These are phyloP conservation scores for Helobdella robusta DNA, from an alignment of 2,888 invertebrate species.

Conservation along the genomic window DNA sequence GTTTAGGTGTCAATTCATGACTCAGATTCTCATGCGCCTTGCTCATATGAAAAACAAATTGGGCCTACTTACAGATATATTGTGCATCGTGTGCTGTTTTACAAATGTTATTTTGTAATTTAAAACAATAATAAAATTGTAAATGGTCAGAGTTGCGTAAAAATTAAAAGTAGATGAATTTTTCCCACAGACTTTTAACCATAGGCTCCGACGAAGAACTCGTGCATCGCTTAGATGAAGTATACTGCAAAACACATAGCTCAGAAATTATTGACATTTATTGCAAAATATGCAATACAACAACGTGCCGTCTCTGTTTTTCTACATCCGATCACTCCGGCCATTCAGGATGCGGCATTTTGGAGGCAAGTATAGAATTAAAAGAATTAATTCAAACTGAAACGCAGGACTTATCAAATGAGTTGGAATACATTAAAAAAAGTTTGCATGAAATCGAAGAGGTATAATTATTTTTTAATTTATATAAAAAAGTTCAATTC, in stretches of 20 bases:
- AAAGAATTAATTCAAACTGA: neutral
- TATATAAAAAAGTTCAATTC: neutral
- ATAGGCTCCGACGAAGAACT: conserved; percentile 11
- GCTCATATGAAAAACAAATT: no score
- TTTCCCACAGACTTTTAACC: neutral
- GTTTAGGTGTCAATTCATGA: no score
- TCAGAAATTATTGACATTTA: conserved; percentile 13
- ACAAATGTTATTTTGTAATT: no score
- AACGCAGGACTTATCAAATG: conserved; percentile 9
- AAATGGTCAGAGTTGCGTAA: neutral
- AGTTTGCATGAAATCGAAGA: conserved; percentile 17
- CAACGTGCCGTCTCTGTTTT: conserved; percentile 15
- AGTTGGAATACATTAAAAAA: conserved; percentile 10
- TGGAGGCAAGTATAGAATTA: conserved; percentile 12
- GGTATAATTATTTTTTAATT: neutral
- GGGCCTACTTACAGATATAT: no score
- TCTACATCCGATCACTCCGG: conserved; percentile 6
- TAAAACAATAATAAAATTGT: no score
- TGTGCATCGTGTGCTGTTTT: no score
- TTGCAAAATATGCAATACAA: conserved; percentile 8
- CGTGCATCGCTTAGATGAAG: conserved; percentile 14
- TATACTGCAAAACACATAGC: neutral
- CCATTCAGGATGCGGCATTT: conserved; percentile 20
- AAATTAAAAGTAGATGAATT: neutral
- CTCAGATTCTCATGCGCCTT: no score